Evolutionary conservation across 92 coral and sea anemone species (phyloP), one percentile per base, ranked within the genome.

Genomic region (Phenganax subtilis): DNA sequence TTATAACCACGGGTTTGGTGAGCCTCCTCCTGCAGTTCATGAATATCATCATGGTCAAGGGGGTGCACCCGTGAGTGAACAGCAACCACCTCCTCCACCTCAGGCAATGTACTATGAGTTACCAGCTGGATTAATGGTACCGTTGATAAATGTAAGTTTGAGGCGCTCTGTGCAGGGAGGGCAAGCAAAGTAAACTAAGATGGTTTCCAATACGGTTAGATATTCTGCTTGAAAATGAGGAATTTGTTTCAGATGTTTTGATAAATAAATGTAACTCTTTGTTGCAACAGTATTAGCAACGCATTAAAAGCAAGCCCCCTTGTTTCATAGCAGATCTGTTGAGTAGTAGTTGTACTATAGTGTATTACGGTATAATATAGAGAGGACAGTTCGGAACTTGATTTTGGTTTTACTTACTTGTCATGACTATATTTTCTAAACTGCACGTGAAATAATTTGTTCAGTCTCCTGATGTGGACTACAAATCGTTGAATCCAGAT

Each of bases 91-190:
- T 15, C 88, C 89, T 0, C 92, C 97, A 20, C 98, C 98, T 25
- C 85, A 89, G 25, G 98, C 98, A 9, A 87, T 94, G 97, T 92
- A 94, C 60, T 94, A 94, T 86, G 98, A 94, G 80, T 88, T 94
- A 11, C 98, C 98, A 6, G 98, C 98, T 30, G 98, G 98, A 6
- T 88, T 94, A 17, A 94, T 94, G 97, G 98, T 97, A 3, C 98
- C 98, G 0, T 72, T 94, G 83, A 93, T 94, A 3, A 89, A 89
- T 91, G 97, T 91, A 65, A 81, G 84, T 62, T 47, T 9, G 20
- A 51, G 31, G 55, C 17, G 31, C 31, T 37, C 28, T 70, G 75
- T 27, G 51, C 53, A 37, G 3, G 5, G 47, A 37, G 47, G 47
- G 5, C 47, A 37, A 37, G 47, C 47, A 37, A 37, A 37, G 47